Evolutionary conservation across 2,797 vertebrate genomes (phyloP).

Genomic region (Cyclopterus lumpus): DNA sequence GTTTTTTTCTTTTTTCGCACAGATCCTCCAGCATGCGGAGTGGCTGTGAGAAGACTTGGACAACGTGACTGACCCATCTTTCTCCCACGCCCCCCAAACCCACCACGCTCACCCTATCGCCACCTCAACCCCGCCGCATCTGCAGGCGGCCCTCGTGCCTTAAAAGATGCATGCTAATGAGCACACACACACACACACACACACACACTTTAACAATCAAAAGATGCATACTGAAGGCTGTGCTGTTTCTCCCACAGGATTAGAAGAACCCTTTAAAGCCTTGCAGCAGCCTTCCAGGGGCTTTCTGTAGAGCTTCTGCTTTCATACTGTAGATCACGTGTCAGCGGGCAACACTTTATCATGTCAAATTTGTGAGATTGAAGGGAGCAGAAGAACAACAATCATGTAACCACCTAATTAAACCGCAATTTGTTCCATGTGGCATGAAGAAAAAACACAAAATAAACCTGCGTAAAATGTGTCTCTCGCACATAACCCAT

Average conservation of each 20-base stretch:
- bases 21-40: slow-evolving; percentile 63
- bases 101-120: slow-evolving; percentile 23
- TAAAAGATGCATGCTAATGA: slow-evolving; percentile 83
- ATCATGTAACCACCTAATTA: slow-evolving; percentile 19
- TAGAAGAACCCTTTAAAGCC: slow-evolving; percentile 62
- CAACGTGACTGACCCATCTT: slow-evolving; percentile 73
- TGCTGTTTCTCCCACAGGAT: slow-evolving; percentile 71
- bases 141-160: slow-evolving; percentile 59
- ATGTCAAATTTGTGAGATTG: slow-evolving; percentile 45
- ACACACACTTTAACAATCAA: slow-evolving; percentile 77
- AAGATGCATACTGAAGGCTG: slow-evolving; percentile 77
- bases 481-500: slow-evolving; percentile 24
- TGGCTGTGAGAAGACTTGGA: slow-evolving; percentile 57
- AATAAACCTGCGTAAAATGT: slow-evolving; percentile 9
- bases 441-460: slow-evolving; percentile 28
- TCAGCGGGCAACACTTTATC: slow-evolving; percentile 61
- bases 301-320: slow-evolving; percentile 61
- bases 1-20: slow-evolving; percentile 42
- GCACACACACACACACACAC: slow-evolving; percentile 10
- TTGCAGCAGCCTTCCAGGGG: slow-evolving; percentile 38
- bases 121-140: slow-evolving; percentile 59
- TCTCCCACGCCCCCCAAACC: slow-evolving; percentile 68
- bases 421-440: slow-evolving; percentile 21
- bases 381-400: slow-evolving; percentile 23
- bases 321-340: slow-evolving; percentile 60